Evolutionary conservation across 2,797 vertebrate species (phyloP).

Genomic region (Nasua narica): DNA sequence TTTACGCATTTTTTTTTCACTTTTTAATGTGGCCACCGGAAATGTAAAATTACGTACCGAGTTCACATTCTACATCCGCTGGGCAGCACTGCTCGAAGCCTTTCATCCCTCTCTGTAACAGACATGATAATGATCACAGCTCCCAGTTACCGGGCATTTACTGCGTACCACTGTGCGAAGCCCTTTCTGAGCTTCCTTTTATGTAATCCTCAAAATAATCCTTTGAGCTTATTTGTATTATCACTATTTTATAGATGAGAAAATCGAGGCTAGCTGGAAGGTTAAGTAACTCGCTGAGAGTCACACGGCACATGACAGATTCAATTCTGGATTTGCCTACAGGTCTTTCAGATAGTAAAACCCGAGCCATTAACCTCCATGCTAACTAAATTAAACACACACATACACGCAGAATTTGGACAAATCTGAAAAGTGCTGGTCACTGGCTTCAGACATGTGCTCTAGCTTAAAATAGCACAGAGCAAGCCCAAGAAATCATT

Average conservation of each 20-base stretch:
- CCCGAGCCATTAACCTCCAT: neutral
- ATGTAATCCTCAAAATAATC: neutral
- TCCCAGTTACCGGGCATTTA: neutral
- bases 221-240: neutral
- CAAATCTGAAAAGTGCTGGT: neutral
- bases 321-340: neutral
- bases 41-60: neutral
- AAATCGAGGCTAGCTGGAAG: neutral
- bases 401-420: neutral
- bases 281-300: neutral
- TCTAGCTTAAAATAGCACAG: neutral
- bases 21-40: neutral
- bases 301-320: neutral
- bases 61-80: neutral
- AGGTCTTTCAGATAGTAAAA: neutral
- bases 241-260: neutral
- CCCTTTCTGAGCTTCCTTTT: neutral
- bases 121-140: neutral
- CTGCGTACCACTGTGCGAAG: accelerated
- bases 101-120: neutral
- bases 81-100: accelerated
- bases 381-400: neutral
- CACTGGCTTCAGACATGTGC: neutral
- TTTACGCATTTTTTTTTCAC: neutral
- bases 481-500: neutral